These are phyloP conservation scores for Spilarctia lutea DNA, from an alignment of 2,888 invertebrate species.

Conservation along the genomic window DNA sequence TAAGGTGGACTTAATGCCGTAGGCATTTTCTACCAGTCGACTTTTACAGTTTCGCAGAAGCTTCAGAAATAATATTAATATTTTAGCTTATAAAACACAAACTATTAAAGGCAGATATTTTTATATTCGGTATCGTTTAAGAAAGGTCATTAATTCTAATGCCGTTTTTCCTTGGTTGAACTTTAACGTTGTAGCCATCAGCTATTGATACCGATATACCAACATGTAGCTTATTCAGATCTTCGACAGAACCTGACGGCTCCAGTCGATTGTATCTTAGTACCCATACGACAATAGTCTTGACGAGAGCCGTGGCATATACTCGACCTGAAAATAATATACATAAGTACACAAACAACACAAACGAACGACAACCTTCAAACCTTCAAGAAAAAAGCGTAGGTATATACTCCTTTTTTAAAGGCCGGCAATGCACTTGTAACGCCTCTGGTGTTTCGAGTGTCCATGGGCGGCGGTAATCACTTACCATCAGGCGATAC, in stretches of 20 bases:
- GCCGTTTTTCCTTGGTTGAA: conserved; percentile 49
- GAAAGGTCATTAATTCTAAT: not conserved
- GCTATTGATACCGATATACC: conserved; percentile 73
- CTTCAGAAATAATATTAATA: no score
- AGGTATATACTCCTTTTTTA: no score
- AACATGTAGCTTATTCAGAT: conserved; percentile 62
- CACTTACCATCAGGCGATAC: no score
- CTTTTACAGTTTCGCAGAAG: no score
- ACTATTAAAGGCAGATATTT: not conserved
- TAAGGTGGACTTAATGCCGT: no score
- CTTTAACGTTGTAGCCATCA: conserved; percentile 66
- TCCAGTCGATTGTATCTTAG: conserved; percentile 60
- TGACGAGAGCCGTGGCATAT: conserved; percentile 71
- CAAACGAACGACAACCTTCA: no score
- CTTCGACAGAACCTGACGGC: conserved; percentile 61
- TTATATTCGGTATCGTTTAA: not conserved
- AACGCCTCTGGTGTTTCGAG: no score
- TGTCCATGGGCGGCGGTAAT: no score
- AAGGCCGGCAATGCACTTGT: no score
- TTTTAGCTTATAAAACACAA: not conserved
- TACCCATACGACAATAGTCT: conserved; percentile 66
- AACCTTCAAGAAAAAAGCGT: no score
- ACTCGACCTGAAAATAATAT: conserved; percentile 64
- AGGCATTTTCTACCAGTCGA: no score
- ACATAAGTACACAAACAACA: no score